Evolutionary conservation across 2,888 invertebrate genomes (phyloP).

Genomic region (Punctoribates punctum): DNA sequence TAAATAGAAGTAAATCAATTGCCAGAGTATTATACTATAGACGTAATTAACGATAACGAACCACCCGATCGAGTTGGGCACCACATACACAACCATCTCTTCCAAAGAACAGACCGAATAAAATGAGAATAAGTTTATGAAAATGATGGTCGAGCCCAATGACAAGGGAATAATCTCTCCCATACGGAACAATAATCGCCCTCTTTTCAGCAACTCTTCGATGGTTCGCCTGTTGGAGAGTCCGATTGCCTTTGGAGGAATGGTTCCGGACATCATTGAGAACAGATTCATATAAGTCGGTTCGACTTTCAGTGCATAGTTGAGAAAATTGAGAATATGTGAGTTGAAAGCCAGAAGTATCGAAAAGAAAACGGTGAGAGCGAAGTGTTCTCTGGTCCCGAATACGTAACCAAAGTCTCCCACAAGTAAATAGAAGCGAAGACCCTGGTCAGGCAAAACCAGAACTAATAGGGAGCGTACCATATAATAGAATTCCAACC

Average conservation of each 20-base stretch:
- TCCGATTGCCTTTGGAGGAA: background rate
- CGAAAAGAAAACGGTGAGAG: background rate
- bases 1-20: slow-evolving; percentile 25
- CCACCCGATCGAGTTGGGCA: slow-evolving; percentile 10
- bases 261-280: background rate
- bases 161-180: background rate
- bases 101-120: background rate
- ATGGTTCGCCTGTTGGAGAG: background rate
- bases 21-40: background rate
- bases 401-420: slow-evolving; percentile 20
- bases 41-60: background rate
- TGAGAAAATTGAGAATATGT: background rate
- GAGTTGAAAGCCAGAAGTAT: background rate
- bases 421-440: background rate
- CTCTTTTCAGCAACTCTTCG: background rate
- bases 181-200: background rate
- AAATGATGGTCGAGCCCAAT: background rate
- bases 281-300: background rate
- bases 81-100: background rate
- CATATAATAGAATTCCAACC: background rate
- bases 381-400: background rate
- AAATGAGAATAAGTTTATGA: background rate
- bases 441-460: background rate
- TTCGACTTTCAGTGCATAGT: background rate
- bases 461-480: background rate